Base-by-base conservation (phyloP, 2,797 vertebrate genomes). In the Onychomys torridus region DNA sequence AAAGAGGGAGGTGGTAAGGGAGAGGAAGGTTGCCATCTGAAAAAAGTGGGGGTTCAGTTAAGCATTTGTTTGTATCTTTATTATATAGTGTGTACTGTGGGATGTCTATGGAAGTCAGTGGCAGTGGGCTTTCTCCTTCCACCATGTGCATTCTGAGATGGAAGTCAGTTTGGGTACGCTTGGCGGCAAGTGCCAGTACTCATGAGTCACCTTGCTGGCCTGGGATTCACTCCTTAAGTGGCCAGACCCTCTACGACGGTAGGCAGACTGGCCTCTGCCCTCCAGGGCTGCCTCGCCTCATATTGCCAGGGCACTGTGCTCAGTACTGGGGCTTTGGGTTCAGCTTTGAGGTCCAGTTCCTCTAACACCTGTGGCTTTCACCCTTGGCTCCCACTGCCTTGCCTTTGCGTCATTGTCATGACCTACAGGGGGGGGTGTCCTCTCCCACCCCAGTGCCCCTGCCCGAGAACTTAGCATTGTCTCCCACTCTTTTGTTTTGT, bases 11-110 rank as follows among this genome's bases (percentile, higher is more conserved):
- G n/a, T 2, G 2, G 23, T 25, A 37, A 7, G 12, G 23, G 40
- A 43, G 76, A 65, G 40, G 27, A 63, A 63, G 37, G 40, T 32
- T 63, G 37, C 16, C 37, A 43, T 61, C 57, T 61, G 59, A 46
- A 84, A 34, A 63, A 67, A 34, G 43, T 46, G 81, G 79, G 91
- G 91, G 76, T 67, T 87, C 43, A 55, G 43, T 49, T 85, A 34
- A 49, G 16, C 27, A 16, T 10, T 11, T 82, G 3, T 34, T 17
- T 27, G 3, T 63, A 10, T 32, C 32, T 32, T 32, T 67, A n/a
- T 83, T 43, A 27, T 29, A 0, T n/a, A 69, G 63, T 25, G 1
- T 86, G 43, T 69, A 9, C 17, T 67, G 16, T 9, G 19, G 43
- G 63, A 5, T 25, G 17, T 8, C 81, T 12, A 37, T 52, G 84